Evolutionary conservation across 2,797 vertebrate genomes (phyloP), one percentile per base, ranked within the genome.

Genomic region (Numenius phaeopus): DNA sequence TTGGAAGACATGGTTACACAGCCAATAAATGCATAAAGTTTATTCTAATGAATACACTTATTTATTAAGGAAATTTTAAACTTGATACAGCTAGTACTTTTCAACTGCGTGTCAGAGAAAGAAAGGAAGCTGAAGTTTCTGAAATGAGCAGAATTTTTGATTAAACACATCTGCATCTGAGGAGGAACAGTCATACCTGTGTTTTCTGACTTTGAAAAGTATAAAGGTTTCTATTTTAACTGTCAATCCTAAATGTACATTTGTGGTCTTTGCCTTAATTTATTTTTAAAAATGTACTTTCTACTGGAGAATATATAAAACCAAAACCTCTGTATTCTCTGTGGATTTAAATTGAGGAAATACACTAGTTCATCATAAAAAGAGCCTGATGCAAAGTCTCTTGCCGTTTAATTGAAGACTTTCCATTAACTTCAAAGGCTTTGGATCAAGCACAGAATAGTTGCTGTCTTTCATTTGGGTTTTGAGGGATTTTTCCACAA

Each of bases 351-450:
- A 83, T n/a, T 81, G 52, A 89, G 49, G 40, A 93, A 86, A 71
- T 67, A 20, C 21, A 71, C 11, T 84, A 61, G 80, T 65, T 44
- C 62, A 70, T 92, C 44, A 42, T 78, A 52, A 57, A 83, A 70
- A 17, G 8, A 15, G 17, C 37, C 39, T 80, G 52, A 49, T 89
- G 21, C 70, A 77, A 66, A 82, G 30, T 80, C n/a, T 75, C 46
- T 61, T 84, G 26, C 54, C 54, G 30, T 89, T 70, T 79, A 83
- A 42, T 64, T 76, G 64, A 37, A 84, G 46, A 82, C 39, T 92
- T 83, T 82, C 79, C 20, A 4, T 90, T 89, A 65, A 73, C 67
- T 95, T 94, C 85, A 85, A 34, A 97, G 73, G 20, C 24, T 93
- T 92, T 89, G 52, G 66, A 67, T 80, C 47, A 59, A 76, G 57